These are phyloP conservation scores for Chlamydotis undulata DNA, from an alignment of 2,113 vertebrate species.

Conservation along the genomic window DNA sequence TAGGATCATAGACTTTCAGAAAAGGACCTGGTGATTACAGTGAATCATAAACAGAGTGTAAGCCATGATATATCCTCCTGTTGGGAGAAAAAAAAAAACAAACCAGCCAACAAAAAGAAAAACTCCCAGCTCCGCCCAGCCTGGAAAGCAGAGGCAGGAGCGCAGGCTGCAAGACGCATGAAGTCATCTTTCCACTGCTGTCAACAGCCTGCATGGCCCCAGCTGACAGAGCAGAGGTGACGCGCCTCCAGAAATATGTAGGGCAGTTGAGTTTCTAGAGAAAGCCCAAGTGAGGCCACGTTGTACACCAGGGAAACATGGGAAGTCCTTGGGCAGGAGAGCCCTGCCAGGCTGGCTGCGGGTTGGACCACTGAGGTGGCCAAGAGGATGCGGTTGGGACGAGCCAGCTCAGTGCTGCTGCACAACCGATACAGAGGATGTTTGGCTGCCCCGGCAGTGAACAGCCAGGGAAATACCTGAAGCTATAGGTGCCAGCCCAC, in stretches of 20 bases:
- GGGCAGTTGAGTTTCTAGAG: constrained; percentile 14
- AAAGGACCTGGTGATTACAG: constrained; percentile 6
- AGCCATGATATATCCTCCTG: not conserved
- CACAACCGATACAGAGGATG: not conserved
- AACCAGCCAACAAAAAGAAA: not conserved
- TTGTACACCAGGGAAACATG: not conserved
- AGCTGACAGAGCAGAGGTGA: constrained; percentile 33
- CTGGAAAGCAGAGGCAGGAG: constrained; percentile 30
- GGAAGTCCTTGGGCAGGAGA: not conserved
- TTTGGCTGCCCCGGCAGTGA: fast-evolving
- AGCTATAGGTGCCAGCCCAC: not conserved
- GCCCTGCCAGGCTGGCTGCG: not conserved
- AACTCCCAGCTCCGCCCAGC: not conserved
- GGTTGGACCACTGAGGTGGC: not conserved
- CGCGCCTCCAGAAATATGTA: constrained; percentile 22
- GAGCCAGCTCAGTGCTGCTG: not conserved
- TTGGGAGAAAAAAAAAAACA: not conserved
- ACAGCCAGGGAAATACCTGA: not conserved
- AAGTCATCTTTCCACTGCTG: constrained; percentile 54
- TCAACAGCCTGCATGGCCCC: constrained; percentile 5
- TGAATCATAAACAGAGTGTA: not conserved
- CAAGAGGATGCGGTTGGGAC: not conserved
- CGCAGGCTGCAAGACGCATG: not conserved
- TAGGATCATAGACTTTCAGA: not conserved
- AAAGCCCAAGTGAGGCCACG: not conserved